phyloP scores from a whole-genome alignment of 2,888 invertebrate species.

The Vesta saturnalis region DNA sequence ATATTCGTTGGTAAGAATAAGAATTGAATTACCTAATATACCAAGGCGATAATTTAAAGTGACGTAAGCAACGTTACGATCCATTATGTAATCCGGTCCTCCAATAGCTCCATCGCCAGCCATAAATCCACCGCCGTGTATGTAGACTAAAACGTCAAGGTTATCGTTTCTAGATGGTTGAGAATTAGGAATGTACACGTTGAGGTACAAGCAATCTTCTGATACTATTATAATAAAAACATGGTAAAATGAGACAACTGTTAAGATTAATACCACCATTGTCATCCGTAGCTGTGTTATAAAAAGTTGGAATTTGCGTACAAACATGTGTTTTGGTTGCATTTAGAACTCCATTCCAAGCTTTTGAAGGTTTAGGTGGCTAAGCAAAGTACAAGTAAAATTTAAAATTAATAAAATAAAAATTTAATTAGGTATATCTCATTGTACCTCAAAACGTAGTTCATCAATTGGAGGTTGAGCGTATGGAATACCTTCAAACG shows the following conservation, averaged over 20 bases:
- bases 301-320: no score
- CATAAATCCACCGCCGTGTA: slow-evolving; percentile 1
- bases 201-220: slow-evolving; percentile 4
- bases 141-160: background rate
- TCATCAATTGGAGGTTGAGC: slow-evolving; percentile 62
- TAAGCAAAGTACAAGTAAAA: background rate
- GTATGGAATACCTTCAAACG: slow-evolving; percentile 71
- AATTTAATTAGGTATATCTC: no score
- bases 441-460: background rate
- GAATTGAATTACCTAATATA: background rate
- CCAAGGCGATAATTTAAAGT: slow-evolving; percentile 1
- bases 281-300: no score
- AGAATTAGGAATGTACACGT: background rate
- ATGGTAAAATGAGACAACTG: no score
- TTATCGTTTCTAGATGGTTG: background rate
- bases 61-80: background rate
- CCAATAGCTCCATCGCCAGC: background rate
- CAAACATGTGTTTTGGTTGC: no score
- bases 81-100: background rate
- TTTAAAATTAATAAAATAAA: background rate
- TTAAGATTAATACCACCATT: background rate
- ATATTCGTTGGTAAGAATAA: no score
- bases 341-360: background rate
- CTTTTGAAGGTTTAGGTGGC: background rate
- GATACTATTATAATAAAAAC: background rate